Conservation (phyloP, 2,113 vertebrate species). For the Dolichallabes microphthalmus region DNA sequence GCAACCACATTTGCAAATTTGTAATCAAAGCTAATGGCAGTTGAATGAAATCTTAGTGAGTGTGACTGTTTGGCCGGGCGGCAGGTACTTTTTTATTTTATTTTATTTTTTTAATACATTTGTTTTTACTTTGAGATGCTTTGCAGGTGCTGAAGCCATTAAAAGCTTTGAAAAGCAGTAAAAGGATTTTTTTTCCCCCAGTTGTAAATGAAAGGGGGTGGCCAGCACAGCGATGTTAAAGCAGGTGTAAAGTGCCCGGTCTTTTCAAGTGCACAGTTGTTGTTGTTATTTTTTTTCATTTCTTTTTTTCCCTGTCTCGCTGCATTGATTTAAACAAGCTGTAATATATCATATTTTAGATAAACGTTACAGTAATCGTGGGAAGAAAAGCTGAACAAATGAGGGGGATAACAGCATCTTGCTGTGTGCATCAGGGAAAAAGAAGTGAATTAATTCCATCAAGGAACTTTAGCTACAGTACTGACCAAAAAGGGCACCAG, state of each 20-base stretch:
- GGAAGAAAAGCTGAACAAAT: background rate
- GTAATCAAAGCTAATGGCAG: too few species aligned
- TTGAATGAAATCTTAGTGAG: too few species aligned
- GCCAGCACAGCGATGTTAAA: background rate
- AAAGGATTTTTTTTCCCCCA: background rate
- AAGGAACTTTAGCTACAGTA: background rate
- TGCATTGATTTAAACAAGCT: background rate
- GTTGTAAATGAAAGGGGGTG: background rate
- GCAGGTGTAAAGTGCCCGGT: background rate
- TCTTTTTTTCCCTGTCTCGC: background rate
- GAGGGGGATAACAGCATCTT: background rate
- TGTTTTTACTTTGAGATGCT: background rate
- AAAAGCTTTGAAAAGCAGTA: slow-evolving; percentile 1
- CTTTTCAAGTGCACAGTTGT: background rate
- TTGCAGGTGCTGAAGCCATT: slow-evolving; percentile 14
- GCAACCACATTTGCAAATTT: too few species aligned
- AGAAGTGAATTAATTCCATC: background rate
- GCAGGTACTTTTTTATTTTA: too few species aligned
- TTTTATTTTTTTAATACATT: too few species aligned
- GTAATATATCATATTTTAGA: background rate
- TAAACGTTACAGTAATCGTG: background rate
- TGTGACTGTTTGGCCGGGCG: too few species aligned
- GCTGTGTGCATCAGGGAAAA: background rate
- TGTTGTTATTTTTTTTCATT: background rate
- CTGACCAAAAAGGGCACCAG: background rate